Conservation (phyloP, 2,888 invertebrate species). For the Perdita meconis region DNA sequence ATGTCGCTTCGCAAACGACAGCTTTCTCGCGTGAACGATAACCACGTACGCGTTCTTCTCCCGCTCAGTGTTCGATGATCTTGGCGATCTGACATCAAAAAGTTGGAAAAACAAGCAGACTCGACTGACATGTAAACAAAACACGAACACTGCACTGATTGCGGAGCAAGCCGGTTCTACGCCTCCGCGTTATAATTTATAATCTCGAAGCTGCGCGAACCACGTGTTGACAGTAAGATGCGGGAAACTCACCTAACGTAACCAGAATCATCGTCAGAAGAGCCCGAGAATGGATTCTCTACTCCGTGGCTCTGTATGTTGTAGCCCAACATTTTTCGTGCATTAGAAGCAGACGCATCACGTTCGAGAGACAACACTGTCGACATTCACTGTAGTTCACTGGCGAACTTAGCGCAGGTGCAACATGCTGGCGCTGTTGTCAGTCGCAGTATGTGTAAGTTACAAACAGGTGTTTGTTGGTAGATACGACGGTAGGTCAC, state of each 20-base stretch:
- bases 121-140: slow-evolving; percentile 61
- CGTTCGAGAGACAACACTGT: slow-evolving; percentile 25
- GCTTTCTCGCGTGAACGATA: not conserved
- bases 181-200: not conserved
- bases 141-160: slow-evolving; percentile 2
- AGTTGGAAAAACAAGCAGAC: slow-evolving; percentile 16
- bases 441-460: no score
- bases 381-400: slow-evolving; percentile 28
- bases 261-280: slow-evolving; percentile 58
- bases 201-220: not conserved
- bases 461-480: slow-evolving; percentile 45
- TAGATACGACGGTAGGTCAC: slow-evolving; percentile 10
- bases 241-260: slow-evolving; percentile 51
- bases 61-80: not conserved
- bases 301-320: slow-evolving; percentile 8
- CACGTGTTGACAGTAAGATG: slow-evolving; percentile 23
- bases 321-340: slow-evolving; percentile 45
- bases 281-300: slow-evolving; percentile 40
- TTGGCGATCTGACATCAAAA: not conserved
- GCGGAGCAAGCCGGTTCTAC: slow-evolving; percentile 27
- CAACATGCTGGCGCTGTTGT: slow-evolving; percentile 47
- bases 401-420: slow-evolving; percentile 41
- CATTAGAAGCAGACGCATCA: slow-evolving; percentile 13
- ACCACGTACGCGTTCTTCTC: not conserved
- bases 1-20: slow-evolving; percentile 12